These are phyloP conservation scores for Parthenolecanium corni DNA, from an alignment of 2,888 invertebrate species.

Conservation along the genomic window DNA sequence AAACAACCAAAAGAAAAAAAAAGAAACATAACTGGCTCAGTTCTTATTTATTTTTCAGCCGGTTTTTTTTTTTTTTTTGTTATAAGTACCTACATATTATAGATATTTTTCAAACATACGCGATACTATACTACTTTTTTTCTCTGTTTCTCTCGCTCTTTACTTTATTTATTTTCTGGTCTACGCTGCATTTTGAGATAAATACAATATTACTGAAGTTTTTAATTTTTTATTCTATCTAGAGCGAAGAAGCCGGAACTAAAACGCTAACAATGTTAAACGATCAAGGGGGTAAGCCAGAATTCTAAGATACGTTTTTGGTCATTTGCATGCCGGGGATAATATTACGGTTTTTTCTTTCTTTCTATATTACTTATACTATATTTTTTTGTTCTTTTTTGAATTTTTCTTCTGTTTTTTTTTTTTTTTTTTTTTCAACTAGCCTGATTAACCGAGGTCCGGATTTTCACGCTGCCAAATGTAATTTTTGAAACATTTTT, in stretches of 20 bases:
- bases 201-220: background rate
- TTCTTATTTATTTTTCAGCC: too few species aligned
- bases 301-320: conserved; percentile 35
- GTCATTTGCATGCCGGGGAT: conserved; percentile 18
- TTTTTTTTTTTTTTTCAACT: background rate
- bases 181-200: background rate
- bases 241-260: conserved; percentile 88
- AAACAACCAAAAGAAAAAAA: too few species aligned
- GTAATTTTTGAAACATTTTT: too few species aligned
- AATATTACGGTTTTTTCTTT: conserved; percentile 1
- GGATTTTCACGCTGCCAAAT: too few species aligned
- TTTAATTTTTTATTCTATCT: conserved; percentile 40
- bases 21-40: too few species aligned
- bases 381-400: background rate
- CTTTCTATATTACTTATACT: background rate
- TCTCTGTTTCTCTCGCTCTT: background rate
- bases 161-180: background rate
- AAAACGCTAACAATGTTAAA: conserved; percentile 79
- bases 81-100: too few species aligned
- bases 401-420: background rate
- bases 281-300: conserved; percentile 83
- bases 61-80: too few species aligned
- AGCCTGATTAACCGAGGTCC: background rate
- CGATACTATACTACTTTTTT: background rate
- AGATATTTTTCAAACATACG: too few species aligned